A percentile compares a stretch with the other conserved stretches of the same genome.
phyloP scores from a whole-genome alignment of 2,113 vertebrate genomes.

The Microcebus tavaratra region DNA sequence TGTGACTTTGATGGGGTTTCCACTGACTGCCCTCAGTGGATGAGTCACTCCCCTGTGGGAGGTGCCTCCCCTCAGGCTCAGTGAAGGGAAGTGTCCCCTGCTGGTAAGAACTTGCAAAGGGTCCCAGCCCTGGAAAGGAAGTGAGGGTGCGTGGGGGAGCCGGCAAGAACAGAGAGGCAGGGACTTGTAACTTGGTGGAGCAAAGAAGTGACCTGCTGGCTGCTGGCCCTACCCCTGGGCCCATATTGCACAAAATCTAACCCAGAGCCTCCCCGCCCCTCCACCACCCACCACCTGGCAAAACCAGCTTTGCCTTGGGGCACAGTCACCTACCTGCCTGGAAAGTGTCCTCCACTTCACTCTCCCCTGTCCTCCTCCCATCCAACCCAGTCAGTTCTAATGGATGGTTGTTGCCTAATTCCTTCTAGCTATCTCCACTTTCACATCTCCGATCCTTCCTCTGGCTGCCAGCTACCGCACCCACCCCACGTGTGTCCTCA shows the following conservation, averaged over 20 bases:
- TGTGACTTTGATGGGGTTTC: background rate
- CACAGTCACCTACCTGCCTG: no score
- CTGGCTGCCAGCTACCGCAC: background rate
- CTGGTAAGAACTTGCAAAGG: background rate
- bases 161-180: background rate
- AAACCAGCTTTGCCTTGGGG: background rate
- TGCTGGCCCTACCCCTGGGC: background rate
- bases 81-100: background rate
- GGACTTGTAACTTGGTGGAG: background rate
- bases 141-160: accelerated
- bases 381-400: background rate
- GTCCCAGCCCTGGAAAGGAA: background rate
- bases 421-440: background rate
- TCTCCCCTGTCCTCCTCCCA: background rate
- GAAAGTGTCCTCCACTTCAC: background rate
- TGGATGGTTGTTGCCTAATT: background rate
- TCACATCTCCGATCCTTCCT: background rate
- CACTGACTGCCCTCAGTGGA: background rate
- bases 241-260: background rate
- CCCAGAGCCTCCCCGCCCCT: background rate
- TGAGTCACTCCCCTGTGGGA: background rate
- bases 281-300: no score
- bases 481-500: accelerated
- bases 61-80: background rate
- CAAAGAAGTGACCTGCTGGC: background rate